A percentile compares a stretch with the other conserved stretches of the same genome.
These are phyloP conservation scores for Ceratosolen fusciceps DNA, from an alignment of 1,140 invertebrate genomes.

Conservation along the genomic window DNA sequence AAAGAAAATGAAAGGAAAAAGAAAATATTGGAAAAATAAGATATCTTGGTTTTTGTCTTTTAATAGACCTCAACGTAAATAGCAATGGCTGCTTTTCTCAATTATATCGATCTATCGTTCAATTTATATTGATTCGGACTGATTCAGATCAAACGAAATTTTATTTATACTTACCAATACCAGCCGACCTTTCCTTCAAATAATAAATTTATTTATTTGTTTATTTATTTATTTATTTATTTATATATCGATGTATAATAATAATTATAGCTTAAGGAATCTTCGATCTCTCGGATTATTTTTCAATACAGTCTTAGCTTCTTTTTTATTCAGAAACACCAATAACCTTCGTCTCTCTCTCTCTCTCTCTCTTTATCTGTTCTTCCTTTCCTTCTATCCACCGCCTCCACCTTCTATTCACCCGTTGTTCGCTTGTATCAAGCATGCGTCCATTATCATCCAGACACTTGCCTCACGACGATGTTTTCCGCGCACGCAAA, in stretches of 20 bases:
- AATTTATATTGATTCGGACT: too few relatives aligned
- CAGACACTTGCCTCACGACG: constrained; percentile 22
- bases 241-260: background rate
- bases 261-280: too few relatives aligned
- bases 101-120: background rate
- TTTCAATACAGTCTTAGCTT: background rate
- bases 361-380: background rate
- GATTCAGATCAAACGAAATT: constrained; percentile 1
- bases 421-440: constrained; percentile 32
- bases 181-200: background rate
- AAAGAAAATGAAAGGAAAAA: too few relatives aligned
- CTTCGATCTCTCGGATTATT: background rate
- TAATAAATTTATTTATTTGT: background rate
- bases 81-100: background rate
- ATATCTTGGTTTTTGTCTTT: background rate
- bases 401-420: constrained; percentile 5
- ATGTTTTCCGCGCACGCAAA: constrained; percentile 26
- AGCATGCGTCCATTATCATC: constrained; percentile 18
- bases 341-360: constrained; percentile 6
- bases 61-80: background rate
- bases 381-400: background rate
- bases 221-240: background rate
- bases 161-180: background rate
- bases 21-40: background rate
- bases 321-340: constrained; percentile 13